Conservation (phyloP, 2,797 vertebrate genomes). For the Alosa sapidissima region DNA sequence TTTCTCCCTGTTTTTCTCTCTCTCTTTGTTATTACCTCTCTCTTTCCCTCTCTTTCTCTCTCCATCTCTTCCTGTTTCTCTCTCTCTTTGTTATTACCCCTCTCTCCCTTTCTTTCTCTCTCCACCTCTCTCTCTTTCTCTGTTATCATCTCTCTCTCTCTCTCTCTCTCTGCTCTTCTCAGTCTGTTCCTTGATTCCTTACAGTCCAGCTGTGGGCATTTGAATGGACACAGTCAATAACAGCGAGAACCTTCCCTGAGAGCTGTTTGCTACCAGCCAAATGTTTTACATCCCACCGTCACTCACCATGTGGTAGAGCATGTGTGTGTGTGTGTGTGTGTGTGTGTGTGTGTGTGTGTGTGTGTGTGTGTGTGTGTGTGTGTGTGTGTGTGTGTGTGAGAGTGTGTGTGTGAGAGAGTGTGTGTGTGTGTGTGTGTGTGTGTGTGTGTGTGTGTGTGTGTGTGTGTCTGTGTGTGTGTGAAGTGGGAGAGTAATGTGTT, state of each 20-base stretch:
- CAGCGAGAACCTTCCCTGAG: not conserved
- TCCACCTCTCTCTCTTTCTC: not conserved
- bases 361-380: not conserved
- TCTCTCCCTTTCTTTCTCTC: not conserved
- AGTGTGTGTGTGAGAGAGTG: conserved; percentile 6
- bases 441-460: not conserved
- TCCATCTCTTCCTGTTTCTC: not conserved
- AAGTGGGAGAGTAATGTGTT: not conserved
- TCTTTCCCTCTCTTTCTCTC: not conserved
- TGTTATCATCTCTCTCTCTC: not conserved
- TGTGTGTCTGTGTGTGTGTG: not conserved
- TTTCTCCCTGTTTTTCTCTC: too few relatives aligned
- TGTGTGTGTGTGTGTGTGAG: not conserved
- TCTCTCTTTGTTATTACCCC: not conserved
- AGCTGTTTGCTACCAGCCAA: not conserved
- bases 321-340: conserved; percentile 7
- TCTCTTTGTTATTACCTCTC: too few relatives aligned
- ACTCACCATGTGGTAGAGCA: not conserved
- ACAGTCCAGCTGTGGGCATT: not conserved
- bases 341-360: not conserved
- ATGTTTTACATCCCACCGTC: not conserved
- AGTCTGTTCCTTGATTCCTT: too few relatives aligned
- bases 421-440: conserved; percentile 4
- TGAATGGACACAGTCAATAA: not conserved
- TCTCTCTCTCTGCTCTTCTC: not conserved